phyloP scores from a whole-genome alignment of 1,140 invertebrate genomes.

The Dinoponera quadriceps region DNA sequence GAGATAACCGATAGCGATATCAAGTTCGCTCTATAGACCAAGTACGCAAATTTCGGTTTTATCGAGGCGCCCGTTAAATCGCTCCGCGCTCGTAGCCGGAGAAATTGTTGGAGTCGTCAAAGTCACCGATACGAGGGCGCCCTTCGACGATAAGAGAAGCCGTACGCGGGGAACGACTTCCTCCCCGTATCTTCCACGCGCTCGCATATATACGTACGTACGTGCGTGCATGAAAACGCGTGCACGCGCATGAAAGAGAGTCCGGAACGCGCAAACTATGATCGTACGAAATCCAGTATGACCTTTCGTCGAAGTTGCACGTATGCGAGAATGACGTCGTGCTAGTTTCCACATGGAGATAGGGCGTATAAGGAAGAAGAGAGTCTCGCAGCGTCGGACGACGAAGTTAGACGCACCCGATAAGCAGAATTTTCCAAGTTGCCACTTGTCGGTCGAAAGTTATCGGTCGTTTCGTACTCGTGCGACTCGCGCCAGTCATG shows the following conservation, averaged over 20 bases:
- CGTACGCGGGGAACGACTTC: conserved; percentile 3
- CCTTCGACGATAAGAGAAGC: conserved; percentile 8
- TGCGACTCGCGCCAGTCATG: background rate
- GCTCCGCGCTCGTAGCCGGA: conserved; percentile 10
- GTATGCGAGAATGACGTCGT: conserved; percentile 47
- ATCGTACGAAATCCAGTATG: conserved; percentile 44
- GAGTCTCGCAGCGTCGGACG: background rate
- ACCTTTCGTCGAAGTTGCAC: conserved; percentile 6
- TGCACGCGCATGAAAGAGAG: conserved; percentile 5
- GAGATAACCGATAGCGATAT: background rate
- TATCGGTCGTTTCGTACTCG: background rate
- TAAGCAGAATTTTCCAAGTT: conserved; percentile 38
- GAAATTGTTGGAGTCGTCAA: conserved; percentile 45
- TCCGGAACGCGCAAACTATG: conserved; percentile 22
- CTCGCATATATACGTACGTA: background rate
- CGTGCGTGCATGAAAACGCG: background rate
- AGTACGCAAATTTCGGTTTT: conserved; percentile 45
- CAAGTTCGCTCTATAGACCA: background rate
- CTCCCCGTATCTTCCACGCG: conserved; percentile 16
- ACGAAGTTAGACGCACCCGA: conserved; percentile 40
- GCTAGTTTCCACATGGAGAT: conserved; percentile 25
- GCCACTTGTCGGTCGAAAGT: background rate
- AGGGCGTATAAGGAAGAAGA: background rate
- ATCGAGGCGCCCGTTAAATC: conserved; percentile 35
- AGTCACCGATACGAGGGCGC: conserved; percentile 15